Conservation (phyloP, 2,113 vertebrate species). For the Menura novaehollandiae region DNA sequence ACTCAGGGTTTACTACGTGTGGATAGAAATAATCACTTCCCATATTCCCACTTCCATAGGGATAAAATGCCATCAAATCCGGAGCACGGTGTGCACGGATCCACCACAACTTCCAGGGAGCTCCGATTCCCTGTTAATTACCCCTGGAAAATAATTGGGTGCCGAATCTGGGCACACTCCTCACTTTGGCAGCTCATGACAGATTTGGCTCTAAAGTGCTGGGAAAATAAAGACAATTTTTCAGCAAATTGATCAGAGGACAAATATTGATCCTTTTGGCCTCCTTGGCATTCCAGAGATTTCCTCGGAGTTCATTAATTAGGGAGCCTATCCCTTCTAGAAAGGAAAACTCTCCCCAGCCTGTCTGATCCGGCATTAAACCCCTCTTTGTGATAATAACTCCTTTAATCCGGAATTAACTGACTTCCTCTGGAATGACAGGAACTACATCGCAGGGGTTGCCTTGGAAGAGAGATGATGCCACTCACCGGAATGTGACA, state of each 20-base stretch:
- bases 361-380: neutral
- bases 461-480: neutral
- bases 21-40: rapidly evolving
- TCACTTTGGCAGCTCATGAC: slow-evolving; percentile 19
- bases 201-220: neutral
- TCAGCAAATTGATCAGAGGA: neutral
- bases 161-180: neutral
- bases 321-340: neutral
- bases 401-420: neutral
- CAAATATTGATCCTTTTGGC: neutral
- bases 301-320: neutral
- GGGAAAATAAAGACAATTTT: neutral
- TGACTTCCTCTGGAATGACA: neutral
- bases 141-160: slow-evolving; percentile 6
- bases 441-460: neutral
- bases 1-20: rapidly evolving
- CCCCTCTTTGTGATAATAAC: neutral
- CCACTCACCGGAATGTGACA: neutral
- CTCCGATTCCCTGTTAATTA: neutral
- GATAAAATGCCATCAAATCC: rapidly evolving
- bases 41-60: rapidly evolving
- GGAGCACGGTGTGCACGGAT: neutral
- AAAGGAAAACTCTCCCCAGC: neutral
- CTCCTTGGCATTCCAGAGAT: neutral
- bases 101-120: neutral